Percentiles rank a stretch among this genome's conserved stretches.
Evolutionary conservation across 2,888 invertebrate species (phyloP).

Genomic region (Endotricha flammealis): DNA sequence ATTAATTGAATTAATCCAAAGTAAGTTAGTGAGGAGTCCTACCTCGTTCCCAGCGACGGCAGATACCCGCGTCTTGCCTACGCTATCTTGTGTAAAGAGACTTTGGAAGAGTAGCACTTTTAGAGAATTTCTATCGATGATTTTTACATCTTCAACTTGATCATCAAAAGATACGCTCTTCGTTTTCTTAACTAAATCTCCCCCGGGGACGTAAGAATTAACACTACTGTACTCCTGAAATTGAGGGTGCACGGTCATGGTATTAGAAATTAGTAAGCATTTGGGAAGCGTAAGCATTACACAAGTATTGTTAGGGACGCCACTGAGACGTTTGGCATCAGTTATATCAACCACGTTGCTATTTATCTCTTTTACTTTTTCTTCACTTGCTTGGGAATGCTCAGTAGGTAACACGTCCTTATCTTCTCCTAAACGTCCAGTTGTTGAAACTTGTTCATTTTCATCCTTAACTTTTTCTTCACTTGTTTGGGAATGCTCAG

Average conservation of each 20-base stretch:
- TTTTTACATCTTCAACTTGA: constrained; percentile 34
- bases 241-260: constrained; percentile 22
- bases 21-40: constrained; percentile 31
- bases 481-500: constrained; percentile 11
- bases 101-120: constrained; percentile 54
- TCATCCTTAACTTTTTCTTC: constrained; percentile 4
- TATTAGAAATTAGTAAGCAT: constrained; percentile 33
- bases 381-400: too few relatives aligned
- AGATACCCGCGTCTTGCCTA: constrained; percentile 31
- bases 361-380: too few relatives aligned
- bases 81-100: constrained; percentile 42
- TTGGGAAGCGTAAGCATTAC: constrained; percentile 54
- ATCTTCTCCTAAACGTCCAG: too few relatives aligned
- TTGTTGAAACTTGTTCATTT: too few relatives aligned
- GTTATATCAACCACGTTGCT: too few relatives aligned
- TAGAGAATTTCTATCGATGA: constrained; percentile 44
- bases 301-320: constrained; percentile 53
- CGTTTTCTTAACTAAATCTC: constrained; percentile 30
- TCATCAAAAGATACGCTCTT: constrained; percentile 27
- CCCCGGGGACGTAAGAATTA: constrained; percentile 21
- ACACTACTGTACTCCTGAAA: constrained; percentile 28
- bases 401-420: too few relatives aligned
- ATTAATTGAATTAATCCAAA: too few relatives aligned
- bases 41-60: constrained; percentile 46
- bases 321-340: constrained; percentile 33